Conservation (phyloP, 2,888 invertebrate genomes). For the Mimumesa dahlbomi region DNA sequence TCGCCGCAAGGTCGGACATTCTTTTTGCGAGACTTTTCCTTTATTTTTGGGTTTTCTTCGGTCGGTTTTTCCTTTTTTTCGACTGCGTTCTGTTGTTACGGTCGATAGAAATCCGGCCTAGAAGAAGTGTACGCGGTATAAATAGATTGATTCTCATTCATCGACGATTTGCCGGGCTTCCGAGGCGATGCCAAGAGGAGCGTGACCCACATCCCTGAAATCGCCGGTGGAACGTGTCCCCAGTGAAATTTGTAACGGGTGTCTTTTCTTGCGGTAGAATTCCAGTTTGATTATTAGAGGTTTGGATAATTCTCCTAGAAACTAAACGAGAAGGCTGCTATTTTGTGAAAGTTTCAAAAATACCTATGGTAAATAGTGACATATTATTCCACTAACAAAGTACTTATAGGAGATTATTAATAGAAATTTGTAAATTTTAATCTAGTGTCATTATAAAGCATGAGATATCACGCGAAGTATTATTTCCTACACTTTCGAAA, state of each 20-base stretch:
- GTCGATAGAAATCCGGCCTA: constrained; percentile 8
- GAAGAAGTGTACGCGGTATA: constrained; percentile 23
- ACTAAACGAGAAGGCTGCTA: no score
- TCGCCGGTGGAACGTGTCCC: constrained; percentile 2
- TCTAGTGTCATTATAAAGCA: no score
- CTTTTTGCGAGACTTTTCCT: neutral
- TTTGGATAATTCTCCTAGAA: no score
- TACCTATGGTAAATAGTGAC: no score
- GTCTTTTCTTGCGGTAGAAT: neutral
- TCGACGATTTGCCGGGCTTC: constrained; percentile 31
- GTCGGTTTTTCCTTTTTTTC: neutral
- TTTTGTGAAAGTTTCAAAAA: no score
- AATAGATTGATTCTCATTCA: constrained; percentile 57
- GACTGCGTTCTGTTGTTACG: neutral
- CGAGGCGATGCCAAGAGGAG: constrained; percentile 51
- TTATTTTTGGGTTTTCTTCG: neutral
- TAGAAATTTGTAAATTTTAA: no score
- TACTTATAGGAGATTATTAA: no score
- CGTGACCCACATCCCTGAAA: constrained; percentile 54
- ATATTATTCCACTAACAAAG: no score
- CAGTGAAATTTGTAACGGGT: constrained; percentile 35
- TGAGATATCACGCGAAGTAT: no score
- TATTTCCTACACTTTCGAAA: no score
- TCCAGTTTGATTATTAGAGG: no score
- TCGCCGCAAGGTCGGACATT: neutral